Conservation (phyloP, 2,888 invertebrate species). For the Arctia plantaginis region DNA sequence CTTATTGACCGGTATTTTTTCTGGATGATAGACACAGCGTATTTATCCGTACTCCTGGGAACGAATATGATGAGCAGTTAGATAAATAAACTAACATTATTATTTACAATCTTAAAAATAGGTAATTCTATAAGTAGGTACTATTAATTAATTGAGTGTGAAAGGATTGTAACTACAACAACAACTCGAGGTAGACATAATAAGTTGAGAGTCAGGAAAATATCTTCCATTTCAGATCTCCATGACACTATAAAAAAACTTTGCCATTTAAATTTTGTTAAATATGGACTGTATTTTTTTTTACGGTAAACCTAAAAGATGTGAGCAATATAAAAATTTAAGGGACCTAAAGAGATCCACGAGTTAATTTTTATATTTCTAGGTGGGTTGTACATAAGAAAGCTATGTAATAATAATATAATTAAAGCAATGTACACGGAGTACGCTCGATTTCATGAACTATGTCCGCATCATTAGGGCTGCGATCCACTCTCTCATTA, state of each 20-base stretch:
- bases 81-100: too few species aligned
- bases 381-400: slow-evolving; percentile 37
- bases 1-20: background rate
- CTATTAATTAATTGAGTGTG: background rate
- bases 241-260: background rate
- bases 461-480: slow-evolving; percentile 78
- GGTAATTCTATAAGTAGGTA: background rate
- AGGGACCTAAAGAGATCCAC: background rate
- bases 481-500: slow-evolving; percentile 77
- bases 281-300: background rate
- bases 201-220: background rate
- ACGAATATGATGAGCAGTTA: background rate
- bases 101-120: background rate
- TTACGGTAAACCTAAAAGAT: too few species aligned
- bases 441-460: slow-evolving; percentile 69
- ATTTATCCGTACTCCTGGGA: background rate
- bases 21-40: background rate
- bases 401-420: slow-evolving; percentile 61
- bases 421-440: slow-evolving; percentile 56
- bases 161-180: background rate
- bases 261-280: background rate
- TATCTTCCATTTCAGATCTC: background rate
- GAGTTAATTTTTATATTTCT: slow-evolving; percentile 24
- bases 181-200: background rate
- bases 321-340: background rate